phyloP scores from a whole-genome alignment of 2,888 invertebrate genomes.

The Busseola fusca region DNA sequence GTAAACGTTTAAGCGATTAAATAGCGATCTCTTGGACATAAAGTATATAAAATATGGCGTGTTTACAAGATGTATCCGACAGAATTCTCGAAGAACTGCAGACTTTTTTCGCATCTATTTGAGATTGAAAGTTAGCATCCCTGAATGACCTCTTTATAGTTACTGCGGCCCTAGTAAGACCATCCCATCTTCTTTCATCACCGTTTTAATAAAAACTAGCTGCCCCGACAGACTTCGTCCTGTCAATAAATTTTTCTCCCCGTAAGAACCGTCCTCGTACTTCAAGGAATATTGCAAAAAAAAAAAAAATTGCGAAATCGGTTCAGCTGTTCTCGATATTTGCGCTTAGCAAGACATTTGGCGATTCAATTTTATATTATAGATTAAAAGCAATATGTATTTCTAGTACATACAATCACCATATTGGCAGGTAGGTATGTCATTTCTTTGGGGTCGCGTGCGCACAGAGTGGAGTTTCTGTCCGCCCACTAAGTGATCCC shows the following conservation, averaged over 20 bases:
- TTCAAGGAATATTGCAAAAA: too few relatives aligned
- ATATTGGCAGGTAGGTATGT: neutral
- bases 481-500: too few relatives aligned
- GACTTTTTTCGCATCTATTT: neutral
- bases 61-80: neutral
- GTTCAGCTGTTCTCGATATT: too few relatives aligned
- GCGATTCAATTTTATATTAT: too few relatives aligned
- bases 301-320: too few relatives aligned
- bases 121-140: neutral
- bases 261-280: too few relatives aligned
- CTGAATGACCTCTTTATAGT: neutral
- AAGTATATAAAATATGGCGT: neutral
- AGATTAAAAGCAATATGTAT: too few relatives aligned
- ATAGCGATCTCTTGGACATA: neutral
- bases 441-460: too few relatives aligned
- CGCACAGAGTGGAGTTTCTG: too few relatives aligned
- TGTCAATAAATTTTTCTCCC: too few relatives aligned
- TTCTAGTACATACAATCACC: neutral
- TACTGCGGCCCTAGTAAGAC: neutral
- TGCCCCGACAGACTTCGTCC: too few relatives aligned
- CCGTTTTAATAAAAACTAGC: neutral
- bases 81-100: neutral
- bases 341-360: too few relatives aligned
- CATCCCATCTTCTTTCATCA: neutral
- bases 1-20: conserved; percentile 6